These are phyloP conservation scores for Cydia amplana DNA, from an alignment of 1,140 invertebrate species.

Conservation along the genomic window DNA sequence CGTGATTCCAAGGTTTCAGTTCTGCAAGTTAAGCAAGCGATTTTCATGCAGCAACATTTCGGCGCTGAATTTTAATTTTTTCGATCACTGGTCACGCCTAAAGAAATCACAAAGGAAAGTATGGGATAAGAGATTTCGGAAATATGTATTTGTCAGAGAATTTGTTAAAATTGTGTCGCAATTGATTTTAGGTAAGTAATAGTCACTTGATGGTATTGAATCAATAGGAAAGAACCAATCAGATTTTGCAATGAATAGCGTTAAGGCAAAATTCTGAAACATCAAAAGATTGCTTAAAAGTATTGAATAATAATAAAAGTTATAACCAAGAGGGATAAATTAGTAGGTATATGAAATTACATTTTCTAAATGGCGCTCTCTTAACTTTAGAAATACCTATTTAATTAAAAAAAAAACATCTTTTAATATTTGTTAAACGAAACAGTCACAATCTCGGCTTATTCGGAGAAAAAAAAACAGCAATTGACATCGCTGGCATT, in stretches of 20 bases:
- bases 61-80: not conserved
- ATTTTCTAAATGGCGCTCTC: not conserved
- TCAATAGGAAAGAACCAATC: too few relatives aligned
- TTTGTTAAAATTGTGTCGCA: too few relatives aligned
- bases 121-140: not conserved
- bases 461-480: constrained; percentile 17
- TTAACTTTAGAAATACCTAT: not conserved
- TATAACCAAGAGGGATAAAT: too few relatives aligned
- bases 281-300: not conserved
- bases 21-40: constrained; percentile 13
- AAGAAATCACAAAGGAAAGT: not conserved
- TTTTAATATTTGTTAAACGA: not conserved
- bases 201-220: too few relatives aligned
- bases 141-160: not conserved
- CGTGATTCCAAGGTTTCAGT: constrained; percentile 22
- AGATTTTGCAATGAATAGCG: too few relatives aligned
- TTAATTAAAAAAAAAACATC: not conserved
- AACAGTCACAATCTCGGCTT: not conserved
- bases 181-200: too few relatives aligned
- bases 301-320: not conserved
- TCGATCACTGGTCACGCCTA: too few relatives aligned
- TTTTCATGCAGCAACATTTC: not conserved
- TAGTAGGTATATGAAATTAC: too few relatives aligned
- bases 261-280: too few relatives aligned
- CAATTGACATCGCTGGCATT: constrained; percentile 26